These are phyloP conservation scores for Chrysoperla carnea DNA, from an alignment of 1,140 invertebrate genomes.

Conservation along the genomic window DNA sequence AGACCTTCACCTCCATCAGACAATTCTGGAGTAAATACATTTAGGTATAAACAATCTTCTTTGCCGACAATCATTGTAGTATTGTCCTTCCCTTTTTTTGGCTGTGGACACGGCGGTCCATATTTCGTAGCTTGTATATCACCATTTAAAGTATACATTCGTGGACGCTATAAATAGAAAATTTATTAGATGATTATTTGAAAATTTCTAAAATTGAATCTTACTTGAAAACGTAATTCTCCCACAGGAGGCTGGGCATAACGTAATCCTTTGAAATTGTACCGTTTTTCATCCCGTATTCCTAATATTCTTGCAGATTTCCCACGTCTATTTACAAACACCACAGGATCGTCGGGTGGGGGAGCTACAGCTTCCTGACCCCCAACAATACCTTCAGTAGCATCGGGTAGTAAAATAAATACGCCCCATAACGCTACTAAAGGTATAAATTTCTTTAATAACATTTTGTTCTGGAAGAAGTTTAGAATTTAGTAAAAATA, in stretches of 20 bases:
- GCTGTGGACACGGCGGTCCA: constrained; percentile 34
- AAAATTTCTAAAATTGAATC: background rate
- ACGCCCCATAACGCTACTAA: too few relatives aligned
- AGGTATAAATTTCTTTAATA: too few relatives aligned
- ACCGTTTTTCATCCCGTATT: constrained; percentile 29
- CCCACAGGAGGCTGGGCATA: constrained; percentile 53
- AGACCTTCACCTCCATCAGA: constrained; percentile 29
- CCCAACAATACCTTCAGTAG: constrained; percentile 27
- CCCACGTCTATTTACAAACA: constrained; percentile 32
- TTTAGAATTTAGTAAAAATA: too few relatives aligned
- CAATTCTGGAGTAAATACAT: constrained; percentile 55
- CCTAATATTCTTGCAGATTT: constrained; percentile 31
- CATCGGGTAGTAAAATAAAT: too few relatives aligned
- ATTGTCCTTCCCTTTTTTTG: constrained; percentile 19
- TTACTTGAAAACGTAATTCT: constrained; percentile 41
- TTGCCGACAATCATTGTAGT: constrained; percentile 24
- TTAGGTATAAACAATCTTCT: constrained; percentile 68
- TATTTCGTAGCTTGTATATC: constrained; percentile 30
- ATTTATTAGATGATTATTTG: background rate
- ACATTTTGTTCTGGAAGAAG: too few relatives aligned
- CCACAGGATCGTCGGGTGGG: constrained; percentile 36
- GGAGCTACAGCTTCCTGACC: constrained; percentile 31
- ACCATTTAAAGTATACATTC: constrained; percentile 28
- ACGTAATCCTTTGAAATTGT: constrained; percentile 47
- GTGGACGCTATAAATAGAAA: constrained; percentile 22